Evolutionary conservation across 2,888 invertebrate genomes (phyloP), one percentile per base, ranked within the genome.

Genomic region (Trissolcus japonicus): DNA sequence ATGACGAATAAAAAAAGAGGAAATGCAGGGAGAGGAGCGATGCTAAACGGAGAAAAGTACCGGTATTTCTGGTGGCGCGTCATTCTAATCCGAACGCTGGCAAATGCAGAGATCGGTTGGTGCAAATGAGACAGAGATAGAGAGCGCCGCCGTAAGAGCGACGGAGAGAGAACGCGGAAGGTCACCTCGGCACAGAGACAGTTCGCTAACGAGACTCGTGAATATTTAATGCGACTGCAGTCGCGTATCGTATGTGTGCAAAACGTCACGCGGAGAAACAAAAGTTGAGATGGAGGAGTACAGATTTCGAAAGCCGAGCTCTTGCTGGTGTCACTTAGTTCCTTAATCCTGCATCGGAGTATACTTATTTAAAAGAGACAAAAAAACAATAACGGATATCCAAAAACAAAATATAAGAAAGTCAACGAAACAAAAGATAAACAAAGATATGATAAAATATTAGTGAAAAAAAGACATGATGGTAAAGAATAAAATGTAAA

Each of bases 201-300:
- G 75, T 76, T 80, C 78, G 75, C 79, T 78, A 80, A 80, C 73
- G 74, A 80, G 76, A 62, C 62, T 76, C 57, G 57, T 80, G 80
- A 81, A 80, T 81, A 80, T 80, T 79, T 80, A 74, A 81, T 69
- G 79, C 68, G 66, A 73, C 79, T 72, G 79, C 78, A 79, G 76
- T 78, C 79, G 66, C 66, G 69, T 71, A 69, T 59, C 65, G 50
- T 75, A 55, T 60, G 17, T 57, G 69, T 71, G 61, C 41, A 54
- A 63, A 54, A 35, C 35, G 35, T 35, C 35, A 7, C 35, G 35
- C 35, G 35, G 35, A 35, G 35, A 35, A 11, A 35, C 35, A 35
- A 35, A 7, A 35, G 9, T 35, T 35, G 35, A 35, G 35, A 35
- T n/a, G n/a, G 7, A 13, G 14, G 3, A 29, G 7, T 14, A 25